Evolutionary conservation across 2,888 invertebrate species (phyloP), one percentile per base, ranked within the genome.

Genomic region (Eilema depressum): DNA sequence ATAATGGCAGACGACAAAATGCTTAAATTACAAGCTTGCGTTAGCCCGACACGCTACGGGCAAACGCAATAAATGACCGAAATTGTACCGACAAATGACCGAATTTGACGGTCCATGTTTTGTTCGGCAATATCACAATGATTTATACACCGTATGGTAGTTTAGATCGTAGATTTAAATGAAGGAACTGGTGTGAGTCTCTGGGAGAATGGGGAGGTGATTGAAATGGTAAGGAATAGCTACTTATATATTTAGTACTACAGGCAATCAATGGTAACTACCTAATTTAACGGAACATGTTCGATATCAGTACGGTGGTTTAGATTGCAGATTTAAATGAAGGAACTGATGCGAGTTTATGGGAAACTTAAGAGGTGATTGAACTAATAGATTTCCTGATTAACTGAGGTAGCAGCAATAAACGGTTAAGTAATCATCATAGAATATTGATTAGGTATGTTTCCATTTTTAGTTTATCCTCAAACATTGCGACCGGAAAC

Each of bases 1-100:
- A 94, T 95, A 95, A 94, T 92, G 89, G 87, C 88, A 82, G 87
- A 89, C 90, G 91, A 93, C 93, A 93, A 93, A 93, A 94, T 90
- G 90, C 83, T 87, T 90, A 89, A 92, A 91, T 91, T 90, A 91
- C 85, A 76, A 83, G 82, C 75, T 74, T 74, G 80, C 71, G 77
- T 70, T 74, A 71, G 66, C 67, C 73, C 82, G 86, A 88, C 89
- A 89, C 90, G 89, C 89, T 78, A 75, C 70, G 77, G 62, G 37
- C 61, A 33, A 56, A 73, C 69, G 66, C 75, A 64, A 72, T 80
- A 79, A 81, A 72, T 65, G 73, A 73, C 61, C 63, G 33, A 61
- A 74, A 81, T 63, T 66, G 64, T 66, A 67, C 53, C 63, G 25
- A 71, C 70, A 68, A 75, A 73, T 75, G 62, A 30, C 33, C 60